phyloP scores from a whole-genome alignment of 2,113 vertebrate genomes.

The Oryctolagus cuniculus region DNA sequence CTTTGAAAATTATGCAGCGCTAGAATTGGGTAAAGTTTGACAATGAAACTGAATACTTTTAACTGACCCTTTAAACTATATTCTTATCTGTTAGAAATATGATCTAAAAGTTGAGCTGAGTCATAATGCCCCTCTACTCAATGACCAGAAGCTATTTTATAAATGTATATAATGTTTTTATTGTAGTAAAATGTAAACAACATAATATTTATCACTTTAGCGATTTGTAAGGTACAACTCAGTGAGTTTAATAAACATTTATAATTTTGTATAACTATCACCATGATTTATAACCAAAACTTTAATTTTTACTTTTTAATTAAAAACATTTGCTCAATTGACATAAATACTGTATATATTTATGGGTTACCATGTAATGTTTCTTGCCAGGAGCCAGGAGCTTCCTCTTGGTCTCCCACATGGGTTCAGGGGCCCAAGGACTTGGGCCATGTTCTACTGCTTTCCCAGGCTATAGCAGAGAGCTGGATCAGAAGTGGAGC shows the following conservation, averaged over 20 bases:
- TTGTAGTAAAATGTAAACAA: not conserved
- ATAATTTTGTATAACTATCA: not conserved
- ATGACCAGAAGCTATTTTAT: conserved; percentile 13
- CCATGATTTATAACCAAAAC: not conserved
- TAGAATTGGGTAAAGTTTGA: conserved; percentile 19
- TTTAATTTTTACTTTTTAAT: not conserved
- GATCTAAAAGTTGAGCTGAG: not conserved
- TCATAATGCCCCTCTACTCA: not conserved
- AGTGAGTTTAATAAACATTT: not conserved
- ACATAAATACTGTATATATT: no score
- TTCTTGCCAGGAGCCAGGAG: no score
- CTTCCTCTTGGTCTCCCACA: no score
- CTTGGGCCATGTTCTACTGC: no score
- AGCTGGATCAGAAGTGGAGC: no score
- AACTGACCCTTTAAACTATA: not conserved
- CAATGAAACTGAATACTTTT: conserved; percentile 22
- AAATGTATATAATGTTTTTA: conserved; percentile 15
- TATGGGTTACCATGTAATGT: no score
- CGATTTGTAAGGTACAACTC: conserved; percentile 1
- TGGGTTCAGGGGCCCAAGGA: no score
- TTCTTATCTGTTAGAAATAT: conserved; percentile 4
- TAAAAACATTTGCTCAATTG: no score
- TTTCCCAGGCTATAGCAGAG: no score
- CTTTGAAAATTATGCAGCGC: conserved; percentile 47
- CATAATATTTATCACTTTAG: conserved; percentile 23